Base-by-base conservation (phyloP, 2,113 vertebrate species). In the Saccopteryx bilineata region DNA sequence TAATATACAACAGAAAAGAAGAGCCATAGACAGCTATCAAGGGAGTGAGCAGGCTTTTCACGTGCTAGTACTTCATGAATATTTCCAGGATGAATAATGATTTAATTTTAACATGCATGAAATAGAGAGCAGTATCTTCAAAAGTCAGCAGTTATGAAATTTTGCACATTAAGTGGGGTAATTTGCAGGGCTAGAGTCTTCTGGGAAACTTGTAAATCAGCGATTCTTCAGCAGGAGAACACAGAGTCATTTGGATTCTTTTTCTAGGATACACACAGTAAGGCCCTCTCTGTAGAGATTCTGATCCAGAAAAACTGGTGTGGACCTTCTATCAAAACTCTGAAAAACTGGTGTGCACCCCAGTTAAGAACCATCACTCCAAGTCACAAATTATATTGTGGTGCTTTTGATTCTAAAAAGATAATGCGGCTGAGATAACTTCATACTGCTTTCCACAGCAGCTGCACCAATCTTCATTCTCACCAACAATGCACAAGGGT, bases 91-190 rank as follows among this genome's bases (percentile, higher is more conserved):
- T 72, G 46, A 39, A 7, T 82, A 66, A 68, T 83, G 18, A 80
- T 69, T 94, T n/a, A 31, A 75, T 56, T 15, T 82, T 54, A 68
- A 58, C 89, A 88, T 82, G 26, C 23, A 81, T 80, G 50, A 60
- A 94, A n/a, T 54, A 65, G 72, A 92, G 33, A 93, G 23, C 9
- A 65, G 18, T 85, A 60, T 54, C 46, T 86, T 56, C 50, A 56
- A 2, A 82, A 76, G 24, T 81, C 68, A 60, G 17, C 50, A 89
- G 54, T n/a, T 56, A 21, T 68, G 24, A 14, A 71, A 81, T 71
- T 96, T 90, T 88, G 50, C 13, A 76, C 19, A 66, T 82, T 69
- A 46, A 84, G 52, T 72, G 75, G 72, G 28, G n/a, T 69, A 82
- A 63, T 87, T 80, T 84, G 61, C 21, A 52, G 84, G 33, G 7